Percentiles rank a stretch among this genome's conserved stretches.
phyloP scores from a whole-genome alignment of 2,888 invertebrate species.

The Bedellia somnulentella region DNA sequence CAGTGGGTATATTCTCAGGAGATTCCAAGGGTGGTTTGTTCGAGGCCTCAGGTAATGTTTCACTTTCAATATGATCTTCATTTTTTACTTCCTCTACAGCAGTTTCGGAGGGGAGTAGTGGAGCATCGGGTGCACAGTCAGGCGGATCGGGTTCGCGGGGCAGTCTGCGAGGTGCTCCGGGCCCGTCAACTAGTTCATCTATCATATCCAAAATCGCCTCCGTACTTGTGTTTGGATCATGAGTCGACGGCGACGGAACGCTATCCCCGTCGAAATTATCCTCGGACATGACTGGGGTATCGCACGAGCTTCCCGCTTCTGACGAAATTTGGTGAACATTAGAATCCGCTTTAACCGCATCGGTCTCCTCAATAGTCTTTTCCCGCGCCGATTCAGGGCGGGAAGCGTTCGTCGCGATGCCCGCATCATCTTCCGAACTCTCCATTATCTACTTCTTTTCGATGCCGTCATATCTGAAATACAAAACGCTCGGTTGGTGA shows the following conservation, averaged over 20 bases:
- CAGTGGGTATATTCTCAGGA: no score
- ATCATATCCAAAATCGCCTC: slow-evolving; percentile 58
- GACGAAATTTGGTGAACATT: slow-evolving; percentile 24
- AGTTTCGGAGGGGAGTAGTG: background rate
- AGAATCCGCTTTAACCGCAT: slow-evolving; percentile 42
- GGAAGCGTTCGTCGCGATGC: slow-evolving; percentile 55
- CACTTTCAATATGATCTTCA: background rate
- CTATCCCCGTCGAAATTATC: slow-evolving; percentile 50
- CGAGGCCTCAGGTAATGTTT: no score
- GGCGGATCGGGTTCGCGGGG: slow-evolving; percentile 1
- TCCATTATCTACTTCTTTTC: slow-evolving; percentile 61
- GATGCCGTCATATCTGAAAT: slow-evolving; percentile 58
- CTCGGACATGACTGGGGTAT: slow-evolving; percentile 44
- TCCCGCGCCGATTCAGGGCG: slow-evolving; percentile 59
- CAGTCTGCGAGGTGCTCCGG: slow-evolving; percentile 13
- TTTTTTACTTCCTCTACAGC: background rate
- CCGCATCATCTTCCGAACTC: slow-evolving; percentile 60
- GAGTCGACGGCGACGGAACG: slow-evolving; percentile 47
- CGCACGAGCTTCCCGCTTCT: slow-evolving; percentile 28
- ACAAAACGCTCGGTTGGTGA: slow-evolving; percentile 50
- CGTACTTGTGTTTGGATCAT: slow-evolving; percentile 50
- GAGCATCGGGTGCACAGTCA: background rate
- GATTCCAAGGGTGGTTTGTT: no score
- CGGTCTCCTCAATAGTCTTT: slow-evolving; percentile 46
- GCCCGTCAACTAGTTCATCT: slow-evolving; percentile 52